Evolutionary conservation across 2,113 vertebrate genomes (phyloP), one percentile per base, ranked within the genome.

Genomic region (Macroglossus sobrinus): DNA sequence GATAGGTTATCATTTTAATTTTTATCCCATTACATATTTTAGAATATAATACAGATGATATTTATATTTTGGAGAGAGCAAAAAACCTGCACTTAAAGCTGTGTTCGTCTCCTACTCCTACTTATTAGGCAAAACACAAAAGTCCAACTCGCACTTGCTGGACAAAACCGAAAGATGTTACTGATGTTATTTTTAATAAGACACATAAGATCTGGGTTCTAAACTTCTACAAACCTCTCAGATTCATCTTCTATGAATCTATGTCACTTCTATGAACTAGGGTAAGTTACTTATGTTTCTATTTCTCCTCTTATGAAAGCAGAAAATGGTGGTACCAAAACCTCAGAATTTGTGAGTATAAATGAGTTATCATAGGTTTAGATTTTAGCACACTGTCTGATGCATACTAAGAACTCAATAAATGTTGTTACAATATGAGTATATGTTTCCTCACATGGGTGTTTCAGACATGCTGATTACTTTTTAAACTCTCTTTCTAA

Each of bases 51-150:
- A 26, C 7, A 69, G 11, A 75, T 75, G 4, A 53, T 43, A 86
- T 53, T 59, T 84, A 68, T 50, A 97, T 35, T 84, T n/a, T 33
- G 13, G 13, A 38, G 16, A 81, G 26, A 85, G 7, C 15, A 87
- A 94, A 86, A 93, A 63, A 47, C 35, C 61, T 55, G 7, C 5
- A 75, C 9, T 93, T 84, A 86, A 89, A 95, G 13, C 26, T 84
- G n/a, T 33, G 3, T 79, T 72, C 10, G n/a, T 66, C 24, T 79
- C 33, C 33, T 76, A 33, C 0, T 71, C 24, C 24, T 63, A 9
- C 38, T 92, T 92, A 43, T 22, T 55, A 66, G 55, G 68, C 14
- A 80, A 96, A 95, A 72, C 26, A 64, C 1, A 28, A 91, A 96
- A 47, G 28, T 43, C 72, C 64, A 63, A 79, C 22, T 75, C 24